These are phyloP conservation scores for Ips typographus DNA, from an alignment of 1,140 invertebrate genomes.

Conservation along the genomic window DNA sequence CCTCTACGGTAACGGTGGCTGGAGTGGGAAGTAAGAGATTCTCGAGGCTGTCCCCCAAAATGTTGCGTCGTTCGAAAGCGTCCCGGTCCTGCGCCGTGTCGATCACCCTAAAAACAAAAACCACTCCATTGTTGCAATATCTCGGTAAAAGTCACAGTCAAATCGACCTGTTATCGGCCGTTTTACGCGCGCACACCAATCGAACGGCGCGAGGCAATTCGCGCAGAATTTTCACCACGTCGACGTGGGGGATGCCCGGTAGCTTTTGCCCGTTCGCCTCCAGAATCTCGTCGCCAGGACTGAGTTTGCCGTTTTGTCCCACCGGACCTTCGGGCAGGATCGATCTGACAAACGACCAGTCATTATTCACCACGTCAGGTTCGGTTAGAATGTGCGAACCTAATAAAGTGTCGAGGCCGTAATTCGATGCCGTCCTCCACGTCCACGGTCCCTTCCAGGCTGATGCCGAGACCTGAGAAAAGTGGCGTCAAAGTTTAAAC, in stretches of 20 bases:
- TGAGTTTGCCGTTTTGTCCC: constrained; percentile 74
- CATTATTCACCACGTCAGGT: not conserved
- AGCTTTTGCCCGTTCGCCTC: constrained; percentile 88
- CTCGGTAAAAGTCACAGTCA: no score
- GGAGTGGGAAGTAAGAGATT: constrained; percentile 47
- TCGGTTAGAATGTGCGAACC: constrained; percentile 21
- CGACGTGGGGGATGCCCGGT: constrained; percentile 83
- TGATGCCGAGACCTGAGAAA: constrained; percentile 74
- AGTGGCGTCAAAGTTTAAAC: no score
- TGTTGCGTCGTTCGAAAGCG: constrained; percentile 73
- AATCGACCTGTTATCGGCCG: constrained; percentile 57
- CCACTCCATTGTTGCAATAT: not conserved
- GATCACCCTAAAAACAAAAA: constrained; percentile 56
- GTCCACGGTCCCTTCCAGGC: constrained; percentile 89
- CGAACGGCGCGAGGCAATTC: constrained; percentile 82
- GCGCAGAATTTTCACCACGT: constrained; percentile 87
- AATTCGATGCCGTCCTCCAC: constrained; percentile 81
- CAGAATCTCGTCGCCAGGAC: constrained; percentile 85
- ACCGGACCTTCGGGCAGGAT: constrained; percentile 87
- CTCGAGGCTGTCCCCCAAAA: constrained; percentile 66
- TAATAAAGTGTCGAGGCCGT: constrained; percentile 81
- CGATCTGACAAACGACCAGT: constrained; percentile 56
- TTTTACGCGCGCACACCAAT: constrained; percentile 75
- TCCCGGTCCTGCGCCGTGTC: constrained; percentile 75
- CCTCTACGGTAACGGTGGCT: no score